phyloP scores from a whole-genome alignment of 2,797 vertebrate species.

The Steatocranus sp. region DNA sequence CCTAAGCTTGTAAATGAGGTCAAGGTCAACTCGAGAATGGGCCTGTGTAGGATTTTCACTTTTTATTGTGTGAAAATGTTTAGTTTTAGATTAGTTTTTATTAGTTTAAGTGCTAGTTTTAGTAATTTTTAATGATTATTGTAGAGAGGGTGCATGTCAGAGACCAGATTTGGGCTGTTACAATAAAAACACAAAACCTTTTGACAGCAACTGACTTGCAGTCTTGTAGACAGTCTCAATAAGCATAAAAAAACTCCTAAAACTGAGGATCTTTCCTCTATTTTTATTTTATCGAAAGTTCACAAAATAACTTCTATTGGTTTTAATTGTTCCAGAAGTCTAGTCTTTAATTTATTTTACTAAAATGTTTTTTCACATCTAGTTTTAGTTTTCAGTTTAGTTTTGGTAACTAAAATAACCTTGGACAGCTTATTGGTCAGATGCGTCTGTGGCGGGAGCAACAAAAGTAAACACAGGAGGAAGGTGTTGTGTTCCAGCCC shows the following conservation, averaged over 20 bases:
- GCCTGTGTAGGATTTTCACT: not conserved
- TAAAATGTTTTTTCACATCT: not conserved
- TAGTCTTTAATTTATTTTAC: not conserved
- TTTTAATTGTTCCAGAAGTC: not conserved
- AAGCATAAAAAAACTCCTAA: accelerated
- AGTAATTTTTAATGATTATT: not conserved
- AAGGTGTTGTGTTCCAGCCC: not conserved
- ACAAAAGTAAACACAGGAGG: not conserved
- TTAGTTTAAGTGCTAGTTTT: not conserved
- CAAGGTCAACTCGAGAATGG: not conserved
- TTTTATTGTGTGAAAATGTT: not conserved
- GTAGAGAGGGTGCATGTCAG: not conserved
- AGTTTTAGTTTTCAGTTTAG: not conserved
- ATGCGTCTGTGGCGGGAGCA: not conserved
- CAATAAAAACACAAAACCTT: not conserved
- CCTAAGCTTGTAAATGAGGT: not conserved
- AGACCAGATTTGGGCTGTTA: not conserved
- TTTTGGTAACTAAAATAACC: not conserved
- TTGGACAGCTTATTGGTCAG: not conserved
- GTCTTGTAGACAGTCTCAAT: not conserved
- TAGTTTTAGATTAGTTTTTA: not conserved
- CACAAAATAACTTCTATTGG: not conserved
- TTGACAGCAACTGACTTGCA: not conserved
- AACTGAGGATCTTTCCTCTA: not conserved
- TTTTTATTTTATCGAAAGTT: not conserved